phyloP scores from a whole-genome alignment of 2,888 invertebrate species.

The Apamea anceps region DNA sequence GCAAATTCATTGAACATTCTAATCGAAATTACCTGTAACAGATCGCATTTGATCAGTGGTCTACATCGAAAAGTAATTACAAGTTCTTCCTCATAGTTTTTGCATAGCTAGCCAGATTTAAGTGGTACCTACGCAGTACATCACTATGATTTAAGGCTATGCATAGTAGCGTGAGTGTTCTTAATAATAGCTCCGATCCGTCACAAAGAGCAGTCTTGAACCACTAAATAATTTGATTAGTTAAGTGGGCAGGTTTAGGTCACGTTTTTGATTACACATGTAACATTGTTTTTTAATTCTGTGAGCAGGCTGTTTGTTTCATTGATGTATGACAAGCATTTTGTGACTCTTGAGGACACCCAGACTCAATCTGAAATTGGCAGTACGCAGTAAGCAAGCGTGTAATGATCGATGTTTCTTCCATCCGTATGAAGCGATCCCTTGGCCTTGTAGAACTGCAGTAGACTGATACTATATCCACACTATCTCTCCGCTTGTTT shows the following conservation, averaged over 20 bases:
- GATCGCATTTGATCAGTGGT: conserved; percentile 39
- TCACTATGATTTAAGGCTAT: conserved; percentile 28
- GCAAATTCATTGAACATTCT: conserved; percentile 34
- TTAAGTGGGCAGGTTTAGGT: not conserved
- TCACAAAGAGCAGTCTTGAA: conserved; percentile 6
- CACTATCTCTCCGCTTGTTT: not conserved
- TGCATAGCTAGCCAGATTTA: conserved; percentile 19
- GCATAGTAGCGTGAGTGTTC: conserved; percentile 15
- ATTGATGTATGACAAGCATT: not conserved
- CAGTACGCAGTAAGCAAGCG: not conserved
- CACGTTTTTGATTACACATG: not conserved
- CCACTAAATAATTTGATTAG: conserved; percentile 26
- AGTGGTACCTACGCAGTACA: conserved; percentile 37
- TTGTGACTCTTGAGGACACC: not conserved
- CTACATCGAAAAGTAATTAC: conserved; percentile 37
- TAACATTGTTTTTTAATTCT: not conserved
- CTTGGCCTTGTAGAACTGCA: not conserved
- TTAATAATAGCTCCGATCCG: conserved; percentile 22
- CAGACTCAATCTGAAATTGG: not conserved
- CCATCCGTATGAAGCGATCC: not conserved
- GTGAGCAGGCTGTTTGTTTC: not conserved
- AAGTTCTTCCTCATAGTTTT: conserved; percentile 37
- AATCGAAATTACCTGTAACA: conserved; percentile 1
- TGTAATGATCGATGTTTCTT: not conserved
- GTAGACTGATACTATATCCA: conserved; percentile 14